Conservation (phyloP, 1,140 invertebrate genomes). For the Halesus radiatus region DNA sequence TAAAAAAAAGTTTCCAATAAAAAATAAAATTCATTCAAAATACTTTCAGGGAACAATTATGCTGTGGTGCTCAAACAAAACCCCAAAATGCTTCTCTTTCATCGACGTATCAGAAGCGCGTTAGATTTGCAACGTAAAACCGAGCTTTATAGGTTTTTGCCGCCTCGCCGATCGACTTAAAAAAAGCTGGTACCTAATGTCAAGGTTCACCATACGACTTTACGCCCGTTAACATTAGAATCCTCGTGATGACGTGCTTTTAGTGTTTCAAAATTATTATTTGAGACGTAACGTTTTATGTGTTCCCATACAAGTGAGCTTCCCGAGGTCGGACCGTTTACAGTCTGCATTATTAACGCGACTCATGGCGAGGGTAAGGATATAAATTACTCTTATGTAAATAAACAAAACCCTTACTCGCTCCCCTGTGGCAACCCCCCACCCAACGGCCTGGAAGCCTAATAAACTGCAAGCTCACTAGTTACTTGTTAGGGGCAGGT, state of each 20-base stretch:
- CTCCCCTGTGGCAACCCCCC: neutral
- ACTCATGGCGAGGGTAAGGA: neutral
- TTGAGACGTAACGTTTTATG: conserved; percentile 12
- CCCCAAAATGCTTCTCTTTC: too few relatives aligned
- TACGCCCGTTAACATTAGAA: neutral
- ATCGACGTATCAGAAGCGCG: too few relatives aligned
- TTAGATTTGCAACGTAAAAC: too few relatives aligned
- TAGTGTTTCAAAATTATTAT: conserved; percentile 19
- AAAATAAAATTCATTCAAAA: too few relatives aligned
- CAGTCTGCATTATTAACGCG: conserved; percentile 28
- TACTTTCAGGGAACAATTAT: too few relatives aligned
- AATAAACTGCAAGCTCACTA: conserved; percentile 23
- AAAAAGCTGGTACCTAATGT: too few relatives aligned
- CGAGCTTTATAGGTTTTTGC: too few relatives aligned
- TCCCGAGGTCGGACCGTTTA: conserved; percentile 25
- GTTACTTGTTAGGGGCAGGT: neutral
- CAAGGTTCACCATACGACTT: neutral
- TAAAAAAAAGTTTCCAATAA: too few relatives aligned
- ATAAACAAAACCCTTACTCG: conserved; percentile 17
- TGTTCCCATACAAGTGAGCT: neutral
- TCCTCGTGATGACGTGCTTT: conserved; percentile 16
- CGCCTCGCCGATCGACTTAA: too few relatives aligned
- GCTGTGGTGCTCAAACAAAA: too few relatives aligned
- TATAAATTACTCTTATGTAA: conserved; percentile 35
- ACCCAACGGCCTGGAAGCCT: neutral